Evolutionary conservation across 2,888 invertebrate genomes (phyloP).

Genomic region (Eulithis prunata): DNA sequence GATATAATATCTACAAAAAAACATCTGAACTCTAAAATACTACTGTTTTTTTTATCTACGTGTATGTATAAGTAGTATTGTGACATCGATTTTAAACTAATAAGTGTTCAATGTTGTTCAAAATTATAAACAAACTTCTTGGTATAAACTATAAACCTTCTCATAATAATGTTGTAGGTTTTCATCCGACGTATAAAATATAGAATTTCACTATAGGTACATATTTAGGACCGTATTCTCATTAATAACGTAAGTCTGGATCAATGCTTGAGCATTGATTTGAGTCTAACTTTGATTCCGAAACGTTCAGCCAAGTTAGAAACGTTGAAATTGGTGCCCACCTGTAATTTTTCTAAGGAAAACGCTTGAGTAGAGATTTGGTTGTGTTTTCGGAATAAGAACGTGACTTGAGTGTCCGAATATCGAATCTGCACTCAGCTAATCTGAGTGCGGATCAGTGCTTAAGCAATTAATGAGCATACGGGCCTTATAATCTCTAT

Average conservation of each 20-base stretch:
- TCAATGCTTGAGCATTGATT: no score
- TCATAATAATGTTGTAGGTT: not conserved
- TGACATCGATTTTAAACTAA: constrained; percentile 9
- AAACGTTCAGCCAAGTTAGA: no score
- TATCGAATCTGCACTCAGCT: no score
- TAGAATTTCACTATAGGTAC: not conserved
- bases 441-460: no score
- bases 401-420: no score
- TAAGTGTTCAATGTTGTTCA: constrained; percentile 24
- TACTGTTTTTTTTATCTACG: not conserved
- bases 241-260: no score
- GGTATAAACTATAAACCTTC: not conserved
- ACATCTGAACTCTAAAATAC: not conserved
- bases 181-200: not conserved
- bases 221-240: not conserved
- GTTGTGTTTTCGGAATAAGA: no score
- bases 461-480: no score
- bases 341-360: no score
- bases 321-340: no score
- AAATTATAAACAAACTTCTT: not conserved
- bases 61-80: not conserved
- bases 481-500: constrained; percentile 6
- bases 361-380: no score
- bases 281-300: no score
- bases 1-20: not conserved